phyloP scores from a whole-genome alignment of 2,888 invertebrate species.

The Tipula unca region DNA sequence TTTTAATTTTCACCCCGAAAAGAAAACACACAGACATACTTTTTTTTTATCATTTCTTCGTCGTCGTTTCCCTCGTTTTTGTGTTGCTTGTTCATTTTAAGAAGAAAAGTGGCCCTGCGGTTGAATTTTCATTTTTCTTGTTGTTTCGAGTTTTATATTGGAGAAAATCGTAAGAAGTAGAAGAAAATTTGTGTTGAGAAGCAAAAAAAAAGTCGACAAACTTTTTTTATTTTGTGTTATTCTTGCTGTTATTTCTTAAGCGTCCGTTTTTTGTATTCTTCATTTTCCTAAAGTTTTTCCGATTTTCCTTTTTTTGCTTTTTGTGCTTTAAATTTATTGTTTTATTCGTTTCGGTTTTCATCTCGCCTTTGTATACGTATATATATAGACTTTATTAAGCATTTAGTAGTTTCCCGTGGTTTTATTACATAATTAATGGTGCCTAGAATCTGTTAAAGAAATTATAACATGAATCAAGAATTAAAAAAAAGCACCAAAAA shows the following conservation, averaged over 20 bases:
- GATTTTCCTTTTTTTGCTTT: neutral
- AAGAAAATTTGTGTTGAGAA: neutral
- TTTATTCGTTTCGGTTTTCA: neutral
- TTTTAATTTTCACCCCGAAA: neutral
- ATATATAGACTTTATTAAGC: neutral
- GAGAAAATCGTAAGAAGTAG: neutral
- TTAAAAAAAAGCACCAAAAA: neutral
- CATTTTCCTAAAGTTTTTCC: neutral
- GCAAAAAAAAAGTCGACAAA: neutral
- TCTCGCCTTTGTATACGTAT: neutral
- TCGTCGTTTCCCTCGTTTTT: neutral
- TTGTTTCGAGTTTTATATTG: neutral
- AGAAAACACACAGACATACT: neutral
- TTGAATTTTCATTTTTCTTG: neutral
- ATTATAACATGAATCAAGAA: neutral
- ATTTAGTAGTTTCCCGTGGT: constrained; percentile 14
- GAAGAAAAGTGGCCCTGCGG: neutral
- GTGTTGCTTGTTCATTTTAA: neutral
- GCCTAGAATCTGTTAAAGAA: constrained; percentile 14
- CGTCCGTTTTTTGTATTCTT: neutral
- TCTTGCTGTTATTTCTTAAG: neutral
- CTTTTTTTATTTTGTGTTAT: neutral
- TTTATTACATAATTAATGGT: constrained; percentile 8
- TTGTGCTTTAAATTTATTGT: neutral
- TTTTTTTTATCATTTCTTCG: neutral